Percentiles rank a stretch among this genome's conserved stretches.
These are phyloP conservation scores for Chrysochloris asiatica DNA, from an alignment of 2,113 vertebrate species.

Conservation along the genomic window DNA sequence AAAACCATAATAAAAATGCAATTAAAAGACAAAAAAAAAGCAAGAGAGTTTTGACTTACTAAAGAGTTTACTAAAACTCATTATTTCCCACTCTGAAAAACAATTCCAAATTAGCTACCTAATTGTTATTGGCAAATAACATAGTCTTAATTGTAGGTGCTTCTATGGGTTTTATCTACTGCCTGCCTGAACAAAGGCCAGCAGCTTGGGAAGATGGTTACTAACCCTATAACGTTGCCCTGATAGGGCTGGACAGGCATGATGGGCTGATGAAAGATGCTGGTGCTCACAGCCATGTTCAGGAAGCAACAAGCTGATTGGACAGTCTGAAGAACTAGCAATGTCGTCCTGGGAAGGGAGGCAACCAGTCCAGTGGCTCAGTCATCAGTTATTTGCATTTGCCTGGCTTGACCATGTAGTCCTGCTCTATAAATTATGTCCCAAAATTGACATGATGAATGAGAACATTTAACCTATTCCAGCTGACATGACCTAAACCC, in stretches of 20 bases:
- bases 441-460: neutral
- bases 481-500: neutral
- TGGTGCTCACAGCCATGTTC: neutral
- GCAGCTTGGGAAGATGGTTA: neutral
- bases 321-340: neutral
- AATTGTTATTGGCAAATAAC: neutral
- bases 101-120: neutral
- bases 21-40: neutral
- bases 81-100: conserved; percentile 26
- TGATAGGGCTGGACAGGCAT: neutral
- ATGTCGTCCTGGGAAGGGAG: neutral
- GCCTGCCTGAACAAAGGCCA: neutral
- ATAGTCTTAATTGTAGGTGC: neutral
- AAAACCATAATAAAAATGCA: too few relatives aligned
- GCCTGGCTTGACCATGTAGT: neutral
- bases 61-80: neutral
- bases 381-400: neutral
- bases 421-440: neutral
- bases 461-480: neutral
- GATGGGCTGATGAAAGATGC: neutral
- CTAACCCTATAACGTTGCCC: neutral
- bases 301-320: neutral
- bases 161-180: neutral
- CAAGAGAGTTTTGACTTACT: neutral
- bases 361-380: neutral